These are phyloP conservation scores for Aldrovandia affinis DNA, from an alignment of 2,797 vertebrate species.

Conservation along the genomic window DNA sequence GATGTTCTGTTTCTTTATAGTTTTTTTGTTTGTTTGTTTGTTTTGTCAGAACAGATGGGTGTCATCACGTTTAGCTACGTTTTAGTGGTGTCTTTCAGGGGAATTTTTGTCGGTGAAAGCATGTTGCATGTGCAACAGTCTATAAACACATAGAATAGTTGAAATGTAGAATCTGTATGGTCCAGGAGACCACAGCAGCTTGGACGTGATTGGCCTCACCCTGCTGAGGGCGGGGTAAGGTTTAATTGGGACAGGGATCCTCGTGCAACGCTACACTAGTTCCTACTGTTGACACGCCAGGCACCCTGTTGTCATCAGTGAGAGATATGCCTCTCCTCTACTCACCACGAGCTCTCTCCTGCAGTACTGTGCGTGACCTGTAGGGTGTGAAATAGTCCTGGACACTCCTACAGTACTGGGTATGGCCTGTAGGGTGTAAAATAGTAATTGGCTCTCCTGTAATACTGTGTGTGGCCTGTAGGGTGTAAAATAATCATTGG, in stretches of 20 bases:
- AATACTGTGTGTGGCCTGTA: no score
- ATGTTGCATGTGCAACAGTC: background rate
- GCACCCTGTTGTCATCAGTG: no score
- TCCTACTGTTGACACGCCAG: no score
- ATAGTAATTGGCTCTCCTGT: no score
- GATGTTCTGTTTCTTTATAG: background rate
- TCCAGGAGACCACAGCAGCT: background rate
- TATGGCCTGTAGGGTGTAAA: no score
- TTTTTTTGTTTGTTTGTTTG: background rate
- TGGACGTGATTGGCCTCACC: no score
- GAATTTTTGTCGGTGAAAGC: background rate
- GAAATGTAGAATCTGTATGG: background rate
- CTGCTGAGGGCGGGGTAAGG: background rate
- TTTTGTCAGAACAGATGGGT: background rate
- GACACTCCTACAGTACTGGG: background rate
- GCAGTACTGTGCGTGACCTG: background rate
- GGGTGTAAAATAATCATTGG: no score
- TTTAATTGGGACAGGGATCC: background rate
- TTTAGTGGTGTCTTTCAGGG: background rate
- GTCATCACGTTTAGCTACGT: background rate
- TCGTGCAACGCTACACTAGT: no score
- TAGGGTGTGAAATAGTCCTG: background rate
- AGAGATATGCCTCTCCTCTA: no score
- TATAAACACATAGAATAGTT: background rate
- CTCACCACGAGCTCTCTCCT: no score